These are phyloP conservation scores for Dipus sagitta DNA, from an alignment of 2,797 vertebrate genomes.

Conservation along the genomic window DNA sequence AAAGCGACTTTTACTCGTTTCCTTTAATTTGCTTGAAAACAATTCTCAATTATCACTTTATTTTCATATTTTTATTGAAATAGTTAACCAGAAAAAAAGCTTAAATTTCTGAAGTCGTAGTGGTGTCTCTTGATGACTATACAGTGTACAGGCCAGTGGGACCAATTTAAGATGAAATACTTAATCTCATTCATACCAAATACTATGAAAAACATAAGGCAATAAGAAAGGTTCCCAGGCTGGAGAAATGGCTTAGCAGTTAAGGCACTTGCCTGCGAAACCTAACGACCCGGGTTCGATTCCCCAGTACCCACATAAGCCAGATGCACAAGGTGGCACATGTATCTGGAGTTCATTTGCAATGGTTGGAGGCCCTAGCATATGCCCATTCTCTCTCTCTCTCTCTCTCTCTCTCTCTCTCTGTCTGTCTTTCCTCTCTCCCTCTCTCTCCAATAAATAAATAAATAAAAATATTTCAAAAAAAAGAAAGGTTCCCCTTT, in stretches of 20 bases:
- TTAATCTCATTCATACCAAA: slow-evolving; percentile 41
- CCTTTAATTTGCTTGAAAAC: slow-evolving; percentile 41
- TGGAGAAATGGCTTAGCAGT: no score
- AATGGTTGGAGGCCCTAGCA: no score
- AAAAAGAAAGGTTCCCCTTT: slow-evolving; percentile 20
- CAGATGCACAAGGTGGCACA: no score
- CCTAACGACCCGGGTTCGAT: no score
- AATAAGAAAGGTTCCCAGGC: background rate
- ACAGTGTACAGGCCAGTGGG: background rate
- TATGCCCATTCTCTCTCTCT: no score
- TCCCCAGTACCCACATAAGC: no score
- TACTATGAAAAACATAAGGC: background rate
- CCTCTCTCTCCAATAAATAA: no score
- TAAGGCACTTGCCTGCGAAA: no score
- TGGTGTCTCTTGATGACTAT: slow-evolving; percentile 54
- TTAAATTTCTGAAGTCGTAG: background rate
- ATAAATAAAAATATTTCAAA: no score
- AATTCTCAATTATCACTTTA: slow-evolving; percentile 44
- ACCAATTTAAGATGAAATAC: slow-evolving; percentile 58
- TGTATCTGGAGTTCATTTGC: no score
- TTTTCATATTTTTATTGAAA: slow-evolving; percentile 59
- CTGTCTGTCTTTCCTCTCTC: no score
- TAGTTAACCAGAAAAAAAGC: slow-evolving; percentile 61
- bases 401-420: no score
- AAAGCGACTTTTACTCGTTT: slow-evolving; percentile 41